These are phyloP conservation scores for Fulica atra DNA, from an alignment of 2,113 vertebrate genomes.

Conservation along the genomic window DNA sequence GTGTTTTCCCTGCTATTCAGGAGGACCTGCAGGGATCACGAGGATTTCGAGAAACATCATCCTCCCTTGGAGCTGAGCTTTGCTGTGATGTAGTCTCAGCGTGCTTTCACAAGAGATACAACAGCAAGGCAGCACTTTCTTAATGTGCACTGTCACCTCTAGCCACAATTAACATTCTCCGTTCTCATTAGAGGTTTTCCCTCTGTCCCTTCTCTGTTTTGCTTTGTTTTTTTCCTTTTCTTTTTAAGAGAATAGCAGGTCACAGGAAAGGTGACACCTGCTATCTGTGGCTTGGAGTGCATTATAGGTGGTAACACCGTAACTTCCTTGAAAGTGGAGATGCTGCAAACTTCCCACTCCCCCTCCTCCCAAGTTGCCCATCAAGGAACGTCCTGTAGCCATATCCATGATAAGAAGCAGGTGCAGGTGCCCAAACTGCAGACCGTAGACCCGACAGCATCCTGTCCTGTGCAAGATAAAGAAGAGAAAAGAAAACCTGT, in stretches of 20 bases:
- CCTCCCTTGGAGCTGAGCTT: background rate
- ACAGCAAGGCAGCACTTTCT: background rate
- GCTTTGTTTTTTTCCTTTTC: background rate
- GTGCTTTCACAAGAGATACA: background rate
- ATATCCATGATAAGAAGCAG: background rate
- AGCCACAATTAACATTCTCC: constrained; percentile 35
- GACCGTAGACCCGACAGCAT: background rate
- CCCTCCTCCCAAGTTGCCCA: background rate
- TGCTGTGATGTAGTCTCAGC: background rate
- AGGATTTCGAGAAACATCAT: background rate
- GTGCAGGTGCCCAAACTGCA: background rate
- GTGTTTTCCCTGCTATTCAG: background rate
- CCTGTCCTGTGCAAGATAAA: background rate
- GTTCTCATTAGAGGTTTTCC: background rate
- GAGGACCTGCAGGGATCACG: background rate
- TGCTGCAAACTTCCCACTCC: background rate
- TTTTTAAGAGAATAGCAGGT: background rate
- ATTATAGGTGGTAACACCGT: background rate
- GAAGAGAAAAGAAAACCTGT: background rate
- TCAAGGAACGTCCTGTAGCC: background rate
- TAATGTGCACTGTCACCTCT: background rate
- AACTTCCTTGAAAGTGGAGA: background rate
- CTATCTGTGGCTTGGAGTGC: background rate
- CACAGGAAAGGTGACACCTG: background rate
- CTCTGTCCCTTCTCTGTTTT: background rate